phyloP scores from a whole-genome alignment of 2,888 invertebrate genomes.

The Agriopis aurantiaria region DNA sequence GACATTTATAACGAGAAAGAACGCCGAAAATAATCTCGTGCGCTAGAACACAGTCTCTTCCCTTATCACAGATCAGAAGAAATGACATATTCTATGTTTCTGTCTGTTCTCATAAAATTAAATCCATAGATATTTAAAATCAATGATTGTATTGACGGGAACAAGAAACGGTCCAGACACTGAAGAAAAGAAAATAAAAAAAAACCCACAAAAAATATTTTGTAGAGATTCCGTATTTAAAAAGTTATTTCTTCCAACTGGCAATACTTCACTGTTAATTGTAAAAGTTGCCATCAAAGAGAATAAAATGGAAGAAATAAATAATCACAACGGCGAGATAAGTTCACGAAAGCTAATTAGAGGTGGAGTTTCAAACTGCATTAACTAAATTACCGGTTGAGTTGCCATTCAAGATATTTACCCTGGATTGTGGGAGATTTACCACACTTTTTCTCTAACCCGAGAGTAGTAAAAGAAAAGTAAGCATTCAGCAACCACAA shows the following conservation, averaged over 20 bases:
- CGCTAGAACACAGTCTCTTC: too few species aligned
- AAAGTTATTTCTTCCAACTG: background rate
- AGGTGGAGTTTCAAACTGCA: slow-evolving; percentile 61
- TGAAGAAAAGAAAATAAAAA: background rate
- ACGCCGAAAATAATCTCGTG: too few species aligned
- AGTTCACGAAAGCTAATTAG: slow-evolving; percentile 64
- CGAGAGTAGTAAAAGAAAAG: background rate
- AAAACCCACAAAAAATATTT: background rate
- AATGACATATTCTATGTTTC: too few species aligned
- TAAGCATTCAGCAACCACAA: background rate
- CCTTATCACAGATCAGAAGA: too few species aligned
- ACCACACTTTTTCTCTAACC: background rate
- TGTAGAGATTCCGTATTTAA: background rate
- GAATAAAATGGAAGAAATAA: slow-evolving; percentile 50
- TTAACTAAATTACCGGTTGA: slow-evolving; percentile 60
- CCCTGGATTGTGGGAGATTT: background rate
- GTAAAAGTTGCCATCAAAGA: slow-evolving; percentile 33
- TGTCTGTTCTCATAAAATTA: too few species aligned
- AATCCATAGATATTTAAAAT: too few species aligned
- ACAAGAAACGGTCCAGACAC: too few species aligned
- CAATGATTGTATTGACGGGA: too few species aligned
- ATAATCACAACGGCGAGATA: slow-evolving; percentile 44
- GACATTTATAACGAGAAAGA: too few species aligned
- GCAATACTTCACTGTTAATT: slow-evolving; percentile 20
- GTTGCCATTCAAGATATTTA: slow-evolving; percentile 26